Base-by-base conservation (phyloP, 2,888 invertebrate species). In the Acanthococcus lagerstroemiae region DNA sequence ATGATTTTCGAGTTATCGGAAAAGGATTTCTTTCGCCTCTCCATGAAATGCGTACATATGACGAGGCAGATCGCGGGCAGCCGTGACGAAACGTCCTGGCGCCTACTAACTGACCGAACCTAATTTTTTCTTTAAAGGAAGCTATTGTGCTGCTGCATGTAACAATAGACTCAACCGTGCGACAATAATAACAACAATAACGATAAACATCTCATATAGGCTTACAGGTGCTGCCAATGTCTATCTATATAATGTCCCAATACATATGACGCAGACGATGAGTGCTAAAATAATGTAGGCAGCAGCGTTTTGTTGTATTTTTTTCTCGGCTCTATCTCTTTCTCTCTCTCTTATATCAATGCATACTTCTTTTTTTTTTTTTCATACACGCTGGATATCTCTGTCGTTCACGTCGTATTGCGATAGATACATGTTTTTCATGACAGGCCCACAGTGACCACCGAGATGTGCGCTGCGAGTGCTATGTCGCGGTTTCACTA, bases 101-200 rank as follows among this genome's bases (percentile, higher is more conserved):
- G 66, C 66, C 66, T 66, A 50, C 66, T 66, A 66, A 66, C 66
- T 66, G 66, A 66, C 66, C 66, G 66, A 55, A 48, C 50, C 66
- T 66, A 66, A 66, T 66, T 56, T 61, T 61, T 61, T 54, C 61
- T 61, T 54, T 37, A 52, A 61, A 54, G 61, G 52, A 61, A 61
- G 61, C 61, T 61, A 61, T 61, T 61, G 61, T 61, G 24, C 22
- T 52, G 37, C 48, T 19, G 61, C 27, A 4, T 26, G 52, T 22
- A 61, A 61, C 61, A 61, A 61, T 61, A 50, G 61, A 61, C 48
- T 48, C 61, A 61, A 61, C 61, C 61, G 61, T 61, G 61, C 61
- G 61, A 61, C 61, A 61, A 61, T 61, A 61, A 61, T 61, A 52
- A 61, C 61, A 61, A 61, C 61, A 61, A 61, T 61, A 52, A 61